Conservation (phyloP, 2,888 invertebrate genomes). For the Clanis bilineata region DNA sequence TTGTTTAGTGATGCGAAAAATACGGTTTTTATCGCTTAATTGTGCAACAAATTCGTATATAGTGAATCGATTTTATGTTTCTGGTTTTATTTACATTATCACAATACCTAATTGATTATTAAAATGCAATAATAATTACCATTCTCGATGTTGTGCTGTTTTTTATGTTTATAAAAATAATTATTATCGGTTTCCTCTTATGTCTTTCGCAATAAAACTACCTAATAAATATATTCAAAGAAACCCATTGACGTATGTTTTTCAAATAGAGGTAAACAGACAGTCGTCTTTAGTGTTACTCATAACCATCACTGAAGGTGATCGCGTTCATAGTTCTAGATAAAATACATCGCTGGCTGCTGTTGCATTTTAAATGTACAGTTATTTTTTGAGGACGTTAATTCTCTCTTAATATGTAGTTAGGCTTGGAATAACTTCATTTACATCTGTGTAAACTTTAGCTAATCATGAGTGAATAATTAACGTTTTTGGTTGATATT, state of each 20-base stretch:
- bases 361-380: not conserved
- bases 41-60: not conserved
- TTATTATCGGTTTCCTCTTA: not conserved
- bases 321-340: slow-evolving; percentile 13
- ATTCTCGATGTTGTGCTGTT: not conserved
- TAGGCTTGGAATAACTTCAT: slow-evolving; percentile 21
- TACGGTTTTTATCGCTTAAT: not conserved
- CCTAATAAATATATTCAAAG: not conserved
- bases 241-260: slow-evolving; percentile 1
- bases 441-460: slow-evolving; percentile 57
- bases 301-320: slow-evolving; percentile 3
- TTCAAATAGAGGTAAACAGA: not conserved
- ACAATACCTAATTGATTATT: not conserved
- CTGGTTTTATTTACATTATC: not conserved
- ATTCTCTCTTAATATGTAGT: not conserved
- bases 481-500: slow-evolving; percentile 23
- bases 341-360: not conserved
- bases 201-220: not conserved
- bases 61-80: not conserved
- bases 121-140: too few relatives aligned
- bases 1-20: not conserved
- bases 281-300: not conserved
- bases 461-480: slow-evolving; percentile 40
- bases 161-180: not conserved
- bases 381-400: not conserved